Conservation (phyloP, 2,113 vertebrate genomes). For the Bos indicus region DNA sequence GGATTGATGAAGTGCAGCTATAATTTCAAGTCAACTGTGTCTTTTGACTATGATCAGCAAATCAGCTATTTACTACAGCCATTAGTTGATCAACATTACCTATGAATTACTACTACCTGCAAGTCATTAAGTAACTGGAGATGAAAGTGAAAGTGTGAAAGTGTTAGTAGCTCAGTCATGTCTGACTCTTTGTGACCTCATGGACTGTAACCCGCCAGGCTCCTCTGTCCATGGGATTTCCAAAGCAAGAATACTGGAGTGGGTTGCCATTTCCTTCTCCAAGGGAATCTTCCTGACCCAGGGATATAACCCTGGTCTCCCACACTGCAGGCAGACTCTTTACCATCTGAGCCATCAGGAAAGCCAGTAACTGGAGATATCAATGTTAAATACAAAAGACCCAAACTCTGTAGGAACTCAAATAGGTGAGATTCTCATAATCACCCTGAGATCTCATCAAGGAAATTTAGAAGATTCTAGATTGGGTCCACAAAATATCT, state of each 20-base stretch:
- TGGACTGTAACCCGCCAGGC: rapidly evolving
- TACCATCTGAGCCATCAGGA: neutral
- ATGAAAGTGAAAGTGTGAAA: neutral
- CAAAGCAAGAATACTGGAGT: neutral
- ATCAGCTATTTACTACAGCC: neutral
- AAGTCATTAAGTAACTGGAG: neutral
- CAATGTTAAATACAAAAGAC: neutral
- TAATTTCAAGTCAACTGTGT: conserved; percentile 27
- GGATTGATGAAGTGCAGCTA: neutral
- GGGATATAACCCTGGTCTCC: neutral
- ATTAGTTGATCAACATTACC: neutral
- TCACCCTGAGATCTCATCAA: neutral
- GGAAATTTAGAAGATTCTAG: neutral
- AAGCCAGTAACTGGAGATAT: neutral
- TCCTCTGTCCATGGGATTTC: neutral
- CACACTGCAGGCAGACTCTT: neutral
- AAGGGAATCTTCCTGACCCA: neutral
- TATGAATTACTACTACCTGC: neutral
- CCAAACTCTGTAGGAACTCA: neutral
- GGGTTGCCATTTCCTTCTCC: neutral
- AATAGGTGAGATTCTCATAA: neutral
- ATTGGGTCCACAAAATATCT: neutral
- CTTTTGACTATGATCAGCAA: conserved; percentile 27
- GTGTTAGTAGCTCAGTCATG: neutral
- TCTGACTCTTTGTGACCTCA: neutral